Conservation (phyloP, 1,140 invertebrate species). For the Neodiprion virginianus region DNA sequence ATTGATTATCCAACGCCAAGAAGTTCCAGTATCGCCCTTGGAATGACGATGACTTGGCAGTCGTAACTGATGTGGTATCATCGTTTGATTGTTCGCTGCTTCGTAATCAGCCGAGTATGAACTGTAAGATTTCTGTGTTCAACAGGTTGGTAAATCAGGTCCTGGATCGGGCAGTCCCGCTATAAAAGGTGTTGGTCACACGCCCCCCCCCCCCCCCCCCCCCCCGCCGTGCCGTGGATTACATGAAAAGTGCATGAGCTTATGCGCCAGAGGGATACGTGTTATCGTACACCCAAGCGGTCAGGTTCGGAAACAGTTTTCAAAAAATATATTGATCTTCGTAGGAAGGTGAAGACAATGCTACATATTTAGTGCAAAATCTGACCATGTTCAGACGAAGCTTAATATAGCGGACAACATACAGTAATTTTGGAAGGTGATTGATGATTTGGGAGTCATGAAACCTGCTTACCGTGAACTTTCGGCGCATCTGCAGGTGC, state of each 20-base stretch:
- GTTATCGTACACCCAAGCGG: background rate
- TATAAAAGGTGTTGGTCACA: background rate
- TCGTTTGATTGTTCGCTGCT: background rate
- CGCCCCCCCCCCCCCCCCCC: background rate
- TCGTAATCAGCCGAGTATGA: background rate
- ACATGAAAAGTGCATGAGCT: background rate
- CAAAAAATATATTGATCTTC: background rate
- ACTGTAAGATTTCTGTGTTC: background rate
- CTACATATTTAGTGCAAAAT: background rate
- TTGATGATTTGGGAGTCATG: background rate
- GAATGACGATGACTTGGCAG: background rate
- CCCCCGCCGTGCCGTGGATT: background rate
- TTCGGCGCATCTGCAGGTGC: background rate
- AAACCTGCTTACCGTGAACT: background rate
- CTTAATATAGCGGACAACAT: background rate
- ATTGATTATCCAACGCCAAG: background rate
- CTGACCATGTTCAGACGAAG: background rate
- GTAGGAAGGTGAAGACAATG: background rate
- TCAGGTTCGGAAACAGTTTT: background rate
- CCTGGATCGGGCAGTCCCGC: slow-evolving; percentile 2
- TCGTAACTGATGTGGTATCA: background rate
- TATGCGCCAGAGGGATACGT: background rate
- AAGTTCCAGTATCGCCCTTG: background rate
- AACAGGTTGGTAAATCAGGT: background rate
- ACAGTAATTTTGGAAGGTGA: background rate